These are phyloP conservation scores for Scaptodrosophila latifasciaeformis DNA, from an alignment of 2,888 invertebrate species.

Conservation along the genomic window DNA sequence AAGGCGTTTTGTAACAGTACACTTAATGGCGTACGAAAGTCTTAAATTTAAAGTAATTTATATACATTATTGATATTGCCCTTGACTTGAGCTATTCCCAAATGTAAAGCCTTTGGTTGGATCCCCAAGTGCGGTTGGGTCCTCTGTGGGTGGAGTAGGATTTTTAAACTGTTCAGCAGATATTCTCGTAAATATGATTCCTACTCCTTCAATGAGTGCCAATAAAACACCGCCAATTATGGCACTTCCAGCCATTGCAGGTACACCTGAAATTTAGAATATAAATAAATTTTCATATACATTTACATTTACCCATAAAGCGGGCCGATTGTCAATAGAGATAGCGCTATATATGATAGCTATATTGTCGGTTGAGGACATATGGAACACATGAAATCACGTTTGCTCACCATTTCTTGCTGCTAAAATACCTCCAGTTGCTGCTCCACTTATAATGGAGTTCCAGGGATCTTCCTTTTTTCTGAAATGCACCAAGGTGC, in stretches of 20 bases:
- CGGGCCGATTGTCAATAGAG: too few relatives aligned
- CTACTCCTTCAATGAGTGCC: conserved; percentile 97
- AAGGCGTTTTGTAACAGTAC: too few relatives aligned
- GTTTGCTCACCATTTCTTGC: conserved; percentile 87
- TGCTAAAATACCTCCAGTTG: conserved; percentile 96
- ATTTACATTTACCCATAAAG: too few relatives aligned
- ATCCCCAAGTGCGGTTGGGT: conserved; percentile 84
- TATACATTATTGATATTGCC: conserved; percentile 69
- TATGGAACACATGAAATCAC: too few relatives aligned
- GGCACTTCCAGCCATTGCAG: conserved; percentile 96
- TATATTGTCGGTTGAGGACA: too few relatives aligned
- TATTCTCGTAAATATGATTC: conserved; percentile 93
- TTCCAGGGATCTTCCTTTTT: conserved; percentile 99
- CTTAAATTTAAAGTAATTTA: too few relatives aligned
- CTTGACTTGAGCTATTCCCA: conserved; percentile 54
- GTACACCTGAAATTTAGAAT: conserved; percentile 77
- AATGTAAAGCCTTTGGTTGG: conserved; percentile 74
- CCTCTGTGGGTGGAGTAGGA: conserved; percentile 84
- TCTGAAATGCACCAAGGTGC: conserved; percentile 93
- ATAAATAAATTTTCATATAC: background rate
- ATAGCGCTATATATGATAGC: too few relatives aligned
- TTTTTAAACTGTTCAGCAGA: conserved; percentile 96
- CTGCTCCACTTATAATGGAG: conserved; percentile 94
- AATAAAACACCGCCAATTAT: conserved; percentile 95
- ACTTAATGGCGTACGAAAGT: too few relatives aligned